Conservation (phyloP, 2,797 vertebrate genomes). For the Liparis tanakae region DNA sequence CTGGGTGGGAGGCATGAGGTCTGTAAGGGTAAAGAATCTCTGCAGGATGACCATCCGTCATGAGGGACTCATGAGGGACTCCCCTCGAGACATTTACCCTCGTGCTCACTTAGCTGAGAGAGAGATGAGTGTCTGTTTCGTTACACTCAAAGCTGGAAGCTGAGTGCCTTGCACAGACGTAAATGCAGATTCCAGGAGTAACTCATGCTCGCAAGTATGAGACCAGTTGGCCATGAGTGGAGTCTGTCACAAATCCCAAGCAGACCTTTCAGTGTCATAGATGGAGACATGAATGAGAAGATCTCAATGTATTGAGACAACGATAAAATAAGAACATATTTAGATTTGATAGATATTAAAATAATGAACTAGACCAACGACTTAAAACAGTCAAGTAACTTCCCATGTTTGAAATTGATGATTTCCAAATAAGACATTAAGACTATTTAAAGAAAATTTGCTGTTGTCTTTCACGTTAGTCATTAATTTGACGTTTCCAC, state of each 20-base stretch:
- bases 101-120: conserved; percentile 37
- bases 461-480: neutral
- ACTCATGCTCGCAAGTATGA: conserved; percentile 36
- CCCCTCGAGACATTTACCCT: conserved; percentile 36
- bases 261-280: conserved; percentile 41
- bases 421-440: neutral
- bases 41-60: neutral
- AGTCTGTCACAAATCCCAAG: conserved; percentile 38
- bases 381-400: neutral
- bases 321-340: conserved; percentile 18
- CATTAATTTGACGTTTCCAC: neutral
- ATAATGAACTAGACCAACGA: neutral
- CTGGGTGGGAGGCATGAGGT: conserved; percentile 19
- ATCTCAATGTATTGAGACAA: neutral
- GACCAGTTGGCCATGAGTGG: conserved; percentile 47
- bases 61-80: conserved; percentile 54
- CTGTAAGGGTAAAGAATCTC: conserved; percentile 8
- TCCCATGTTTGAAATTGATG: neutral
- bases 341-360: neutral
- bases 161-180: conserved; percentile 43
- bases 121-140: conserved; percentile 72
- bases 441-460: neutral
- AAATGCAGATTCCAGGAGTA: conserved; percentile 72
- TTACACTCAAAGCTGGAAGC: conserved; percentile 69
- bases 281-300: neutral